These are phyloP conservation scores for Meloidogyne floridensis DNA, from an alignment of 1,140 invertebrate species.

Conservation along the genomic window DNA sequence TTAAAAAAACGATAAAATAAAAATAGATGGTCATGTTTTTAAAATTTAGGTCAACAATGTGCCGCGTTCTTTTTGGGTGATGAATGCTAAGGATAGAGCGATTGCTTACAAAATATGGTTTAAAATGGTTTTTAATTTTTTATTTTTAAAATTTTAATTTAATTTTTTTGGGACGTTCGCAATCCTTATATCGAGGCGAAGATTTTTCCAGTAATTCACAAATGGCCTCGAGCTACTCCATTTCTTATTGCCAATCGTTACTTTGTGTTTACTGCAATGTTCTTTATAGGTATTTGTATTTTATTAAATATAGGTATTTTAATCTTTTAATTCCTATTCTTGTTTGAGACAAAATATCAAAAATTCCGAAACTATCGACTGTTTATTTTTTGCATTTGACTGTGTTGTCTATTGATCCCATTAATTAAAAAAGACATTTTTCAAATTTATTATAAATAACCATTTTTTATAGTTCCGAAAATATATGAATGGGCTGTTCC, in stretches of 20 bases:
- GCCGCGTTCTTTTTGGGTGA: constrained; percentile 14
- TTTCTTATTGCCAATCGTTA: neutral
- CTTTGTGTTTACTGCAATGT: neutral
- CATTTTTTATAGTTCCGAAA: neutral
- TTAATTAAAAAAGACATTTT: too few species aligned
- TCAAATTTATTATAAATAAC: too few species aligned
- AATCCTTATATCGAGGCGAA: constrained; percentile 1
- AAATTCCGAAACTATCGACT: too few species aligned
- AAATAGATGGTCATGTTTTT: too few species aligned
- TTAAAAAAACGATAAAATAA: too few species aligned
- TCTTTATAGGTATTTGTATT: neutral
- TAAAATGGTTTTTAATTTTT: constrained; percentile 23
- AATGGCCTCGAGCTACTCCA: neutral
- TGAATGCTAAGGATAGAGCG: constrained; percentile 12
- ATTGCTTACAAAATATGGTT: constrained; percentile 15
- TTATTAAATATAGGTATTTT: too few species aligned
- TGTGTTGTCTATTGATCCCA: too few species aligned
- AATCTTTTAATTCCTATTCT: too few species aligned
- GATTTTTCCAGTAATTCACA: neutral
- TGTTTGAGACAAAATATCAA: too few species aligned
- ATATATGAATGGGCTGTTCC: constrained; percentile 18
- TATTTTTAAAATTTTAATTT: neutral
- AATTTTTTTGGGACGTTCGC: constrained; percentile 3
- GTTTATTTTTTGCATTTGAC: too few species aligned
- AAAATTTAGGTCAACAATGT: neutral